Conservation (phyloP, 1,140 invertebrate species). For the Coenobita brevimanus region DNA sequence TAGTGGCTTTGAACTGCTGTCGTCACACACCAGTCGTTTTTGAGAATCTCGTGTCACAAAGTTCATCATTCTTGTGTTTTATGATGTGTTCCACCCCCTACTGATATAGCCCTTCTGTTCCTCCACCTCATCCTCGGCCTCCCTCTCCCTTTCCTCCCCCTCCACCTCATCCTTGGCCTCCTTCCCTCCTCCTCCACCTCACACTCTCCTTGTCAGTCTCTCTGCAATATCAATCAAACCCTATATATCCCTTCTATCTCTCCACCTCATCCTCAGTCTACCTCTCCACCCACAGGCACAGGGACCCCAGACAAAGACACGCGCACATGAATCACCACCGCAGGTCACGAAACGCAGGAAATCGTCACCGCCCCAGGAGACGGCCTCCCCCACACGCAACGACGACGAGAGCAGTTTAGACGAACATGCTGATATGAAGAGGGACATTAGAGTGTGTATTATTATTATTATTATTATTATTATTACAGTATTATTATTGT, state of each 20-base stretch:
- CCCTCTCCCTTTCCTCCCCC: too few relatives aligned
- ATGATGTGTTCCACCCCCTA: too few relatives aligned
- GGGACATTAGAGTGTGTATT: slow-evolving; percentile 51
- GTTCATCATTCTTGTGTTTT: too few relatives aligned
- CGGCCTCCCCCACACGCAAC: background rate
- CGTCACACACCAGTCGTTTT: too few relatives aligned
- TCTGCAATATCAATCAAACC: background rate
- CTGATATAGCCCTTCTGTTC: too few relatives aligned
- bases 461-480: too few relatives aligned
- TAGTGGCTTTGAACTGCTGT: too few relatives aligned
- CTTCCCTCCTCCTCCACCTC: background rate
- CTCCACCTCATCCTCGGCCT: too few relatives aligned
- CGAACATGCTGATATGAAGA: slow-evolving; percentile 44
- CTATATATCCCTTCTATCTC: background rate
- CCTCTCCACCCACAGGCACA: slow-evolving; percentile 2
- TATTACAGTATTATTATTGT: too few relatives aligned
- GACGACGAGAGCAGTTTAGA: slow-evolving; percentile 37
- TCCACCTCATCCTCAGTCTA: too few relatives aligned
- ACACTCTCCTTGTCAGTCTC: background rate
- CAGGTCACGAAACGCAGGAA: slow-evolving; percentile 39
- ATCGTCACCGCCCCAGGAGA: slow-evolving; percentile 24
- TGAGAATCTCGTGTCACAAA: too few relatives aligned
- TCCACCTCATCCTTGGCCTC: background rate
- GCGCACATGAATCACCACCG: slow-evolving; percentile 51
- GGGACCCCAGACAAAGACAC: slow-evolving; percentile 14